Evolutionary conservation across 2,888 invertebrate genomes (phyloP), one percentile per base, ranked within the genome.

Genomic region (Crepidodera aurea): DNA sequence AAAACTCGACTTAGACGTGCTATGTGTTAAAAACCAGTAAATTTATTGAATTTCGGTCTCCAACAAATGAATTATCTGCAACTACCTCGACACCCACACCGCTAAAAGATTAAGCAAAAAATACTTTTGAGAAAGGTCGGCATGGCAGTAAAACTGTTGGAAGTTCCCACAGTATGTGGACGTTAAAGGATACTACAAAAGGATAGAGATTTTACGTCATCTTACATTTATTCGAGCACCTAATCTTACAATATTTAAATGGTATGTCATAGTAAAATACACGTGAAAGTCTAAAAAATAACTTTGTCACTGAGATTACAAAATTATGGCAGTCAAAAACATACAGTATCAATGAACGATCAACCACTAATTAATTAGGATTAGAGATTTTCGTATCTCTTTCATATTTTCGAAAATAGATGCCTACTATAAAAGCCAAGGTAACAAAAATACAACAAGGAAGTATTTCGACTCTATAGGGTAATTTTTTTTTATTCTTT

Each of bases 381-480:
- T 25, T 15, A 40, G 40, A 18, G 18, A 8, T 2, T 64, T 58
- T 53, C 55, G 51, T 34, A 48, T 46, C 60, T 64, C 37, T 62
- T 65, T 57, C 22, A 4, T 22, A 39, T 54, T 54, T 61, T 69
- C 54, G 69, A 71, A 71, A 69, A 71, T 71, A 69, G 63, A 66
- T 65, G 64, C 67, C 56, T 68, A 70, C 66, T 66, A 60, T 69
- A 61, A 63, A 71, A 70, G 69, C 67, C 63, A 71, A 69, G 66
- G 71, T 71, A 69, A 71, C 65, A 71, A 71, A 71, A 71, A 71
- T 71, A 71, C 69, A 69, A 71, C 67, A 66, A 70, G 61, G 57
- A 59, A 59, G 55, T 56, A 44, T 51, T 59, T 61, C 50, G 65
- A 68, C 68, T 64, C 51, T 50, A 50, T 54, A n/a, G n/a, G 22